A percentile compares a stretch with the other conserved stretches of the same genome.
Conservation (phyloP, 2,888 invertebrate genomes). For the Nymphalis c-album region DNA sequence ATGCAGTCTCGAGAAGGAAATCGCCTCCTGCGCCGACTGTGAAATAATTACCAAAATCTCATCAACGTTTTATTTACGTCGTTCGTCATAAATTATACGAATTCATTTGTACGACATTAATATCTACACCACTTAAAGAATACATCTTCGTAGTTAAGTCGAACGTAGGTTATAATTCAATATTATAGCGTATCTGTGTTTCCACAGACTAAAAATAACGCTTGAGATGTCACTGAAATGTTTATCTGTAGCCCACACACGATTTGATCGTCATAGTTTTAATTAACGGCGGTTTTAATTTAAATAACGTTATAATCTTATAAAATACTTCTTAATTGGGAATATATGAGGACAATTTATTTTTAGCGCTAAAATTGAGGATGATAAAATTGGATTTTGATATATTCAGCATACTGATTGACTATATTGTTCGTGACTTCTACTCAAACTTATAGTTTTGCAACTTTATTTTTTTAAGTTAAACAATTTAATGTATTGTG, state of each 20-base stretch:
- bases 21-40: conserved; percentile 42
- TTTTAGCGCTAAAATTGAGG: too few relatives aligned
- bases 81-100: conserved; percentile 25
- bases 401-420: too few relatives aligned
- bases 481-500: too few relatives aligned
- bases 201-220: conserved; percentile 30
- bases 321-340: neutral
- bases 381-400: too few relatives aligned
- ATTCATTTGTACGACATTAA: conserved; percentile 26
- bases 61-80: conserved; percentile 20
- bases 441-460: too few relatives aligned
- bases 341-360: neutral
- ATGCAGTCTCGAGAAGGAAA: conserved; percentile 52
- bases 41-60: conserved; percentile 43
- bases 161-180: conserved; percentile 27
- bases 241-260: conserved; percentile 19
- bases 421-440: too few relatives aligned
- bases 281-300: neutral
- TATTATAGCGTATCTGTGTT: conserved; percentile 22
- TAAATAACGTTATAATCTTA: neutral
- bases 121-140: conserved; percentile 21
- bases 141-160: conserved; percentile 15
- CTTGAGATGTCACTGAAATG: conserved; percentile 32
- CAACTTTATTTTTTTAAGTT: too few relatives aligned
- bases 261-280: conserved; percentile 1